Conservation (phyloP, 2,888 invertebrate species). For the Aporophyla lueneburgensis region DNA sequence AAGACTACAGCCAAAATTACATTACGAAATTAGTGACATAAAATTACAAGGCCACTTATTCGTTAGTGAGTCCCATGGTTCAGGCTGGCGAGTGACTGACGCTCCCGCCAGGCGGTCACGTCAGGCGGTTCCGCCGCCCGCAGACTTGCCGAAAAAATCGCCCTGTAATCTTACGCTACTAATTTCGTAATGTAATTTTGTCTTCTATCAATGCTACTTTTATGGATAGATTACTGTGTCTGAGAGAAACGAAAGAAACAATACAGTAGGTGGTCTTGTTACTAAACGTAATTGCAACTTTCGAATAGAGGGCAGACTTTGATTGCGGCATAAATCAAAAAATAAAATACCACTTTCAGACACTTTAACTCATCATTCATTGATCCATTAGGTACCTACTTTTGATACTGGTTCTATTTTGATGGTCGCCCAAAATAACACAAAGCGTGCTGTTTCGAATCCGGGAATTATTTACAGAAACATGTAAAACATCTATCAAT, state of each 20-base stretch:
- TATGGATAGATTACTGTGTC: no score
- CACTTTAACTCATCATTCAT: constrained; percentile 9
- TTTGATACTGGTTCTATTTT: constrained; percentile 26
- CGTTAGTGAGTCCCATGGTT: no score
- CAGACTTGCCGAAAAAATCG: no score
- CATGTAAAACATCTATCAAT: constrained; percentile 13
- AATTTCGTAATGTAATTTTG: no score
- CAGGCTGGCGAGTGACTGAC: no score
- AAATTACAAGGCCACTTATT: no score
- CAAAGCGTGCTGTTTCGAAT: not conserved
- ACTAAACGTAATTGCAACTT: not conserved
- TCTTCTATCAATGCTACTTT: not conserved
- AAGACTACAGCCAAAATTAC: not conserved
- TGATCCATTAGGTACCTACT: constrained; percentile 1
- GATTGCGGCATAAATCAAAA: constrained; percentile 8
- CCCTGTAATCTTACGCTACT: no score
- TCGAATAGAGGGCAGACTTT: constrained; percentile 3
- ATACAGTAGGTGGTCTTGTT: not conserved
- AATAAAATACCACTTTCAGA: not conserved
- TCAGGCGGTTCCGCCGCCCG: no score
- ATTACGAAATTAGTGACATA: no score
- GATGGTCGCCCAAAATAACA: not conserved
- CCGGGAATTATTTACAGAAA: constrained; percentile 23
- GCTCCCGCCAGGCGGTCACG: no score
- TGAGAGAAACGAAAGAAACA: not conserved